Conservation (phyloP, 2,888 invertebrate genomes). For the Ariolimax columbianus region DNA sequence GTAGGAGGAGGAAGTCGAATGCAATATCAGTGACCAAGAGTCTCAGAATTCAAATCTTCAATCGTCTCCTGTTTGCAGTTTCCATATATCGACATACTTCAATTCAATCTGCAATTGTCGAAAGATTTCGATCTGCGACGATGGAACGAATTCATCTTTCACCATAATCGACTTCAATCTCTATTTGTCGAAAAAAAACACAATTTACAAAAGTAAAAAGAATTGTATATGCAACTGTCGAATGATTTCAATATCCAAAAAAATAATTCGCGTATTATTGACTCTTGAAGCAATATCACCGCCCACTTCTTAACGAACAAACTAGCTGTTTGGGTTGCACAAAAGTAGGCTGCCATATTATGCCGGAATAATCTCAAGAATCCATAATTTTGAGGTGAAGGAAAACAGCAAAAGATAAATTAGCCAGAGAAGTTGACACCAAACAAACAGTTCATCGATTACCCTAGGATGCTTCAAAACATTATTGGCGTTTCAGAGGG, state of each 20-base stretch:
- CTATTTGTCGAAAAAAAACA: too few relatives aligned
- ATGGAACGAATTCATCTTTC: too few relatives aligned
- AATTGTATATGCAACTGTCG: too few relatives aligned
- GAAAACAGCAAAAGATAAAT: constrained; percentile 36
- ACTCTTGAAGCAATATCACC: not conserved
- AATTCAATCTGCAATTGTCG: too few relatives aligned
- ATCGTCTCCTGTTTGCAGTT: too few relatives aligned
- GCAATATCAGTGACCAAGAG: too few relatives aligned
- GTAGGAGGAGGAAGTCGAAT: too few relatives aligned
- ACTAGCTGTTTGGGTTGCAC: not conserved
- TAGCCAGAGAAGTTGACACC: constrained; percentile 29
- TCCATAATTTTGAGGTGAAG: constrained; percentile 28
- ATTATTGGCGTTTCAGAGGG: constrained; percentile 32
- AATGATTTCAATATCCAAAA: not conserved
- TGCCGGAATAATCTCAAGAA: constrained; percentile 24
- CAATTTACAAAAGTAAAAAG: too few relatives aligned
- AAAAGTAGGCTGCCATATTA: not conserved
- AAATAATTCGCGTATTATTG: not conserved
- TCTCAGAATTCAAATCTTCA: too few relatives aligned
- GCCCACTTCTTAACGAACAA: constrained; percentile 35
- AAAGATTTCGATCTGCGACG: too few relatives aligned
- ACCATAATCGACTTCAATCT: too few relatives aligned
- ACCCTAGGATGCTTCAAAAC: constrained; percentile 30
- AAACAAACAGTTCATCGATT: constrained; percentile 39
- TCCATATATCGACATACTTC: too few relatives aligned